These are phyloP conservation scores for Paraplagusia blochii DNA, from an alignment of 2,113 vertebrate genomes.

Conservation along the genomic window DNA sequence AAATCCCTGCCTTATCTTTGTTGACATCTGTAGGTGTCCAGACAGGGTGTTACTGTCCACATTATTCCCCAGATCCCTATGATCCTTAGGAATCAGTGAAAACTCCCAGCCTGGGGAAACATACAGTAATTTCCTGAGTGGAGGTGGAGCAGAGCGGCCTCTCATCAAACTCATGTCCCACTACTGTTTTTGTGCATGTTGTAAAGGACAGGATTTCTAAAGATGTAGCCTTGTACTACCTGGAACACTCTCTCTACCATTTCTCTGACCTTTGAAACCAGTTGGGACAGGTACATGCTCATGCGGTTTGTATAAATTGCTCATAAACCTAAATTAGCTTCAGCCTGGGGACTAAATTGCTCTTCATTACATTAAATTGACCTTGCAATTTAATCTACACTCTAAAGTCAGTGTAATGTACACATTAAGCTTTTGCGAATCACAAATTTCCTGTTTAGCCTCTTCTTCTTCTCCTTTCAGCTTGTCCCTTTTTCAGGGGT, in stretches of 20 bases:
- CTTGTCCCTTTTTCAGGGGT: no score
- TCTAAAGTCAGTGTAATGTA: no score
- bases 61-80: conserved; percentile 28
- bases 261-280: conserved; percentile 25
- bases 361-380: no score
- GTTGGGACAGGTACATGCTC: background rate
- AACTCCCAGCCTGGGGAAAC: conserved; percentile 42
- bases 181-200: no score
- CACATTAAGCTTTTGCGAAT: no score
- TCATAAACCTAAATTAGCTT: background rate
- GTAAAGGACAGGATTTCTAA: background rate
- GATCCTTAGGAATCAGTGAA: conserved; percentile 52
- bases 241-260: background rate
- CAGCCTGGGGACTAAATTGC: no score
- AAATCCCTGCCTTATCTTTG: conserved; percentile 5
- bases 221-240: conserved; percentile 4
- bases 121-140: conserved; percentile 60
- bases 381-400: no score
- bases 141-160: conserved; percentile 6
- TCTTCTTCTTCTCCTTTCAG: no score
- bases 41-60: conserved; percentile 16
- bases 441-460: no score
- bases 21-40: conserved; percentile 12
- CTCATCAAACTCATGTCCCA: conserved; percentile 13
- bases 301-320: background rate